Base-by-base conservation (phyloP, 1,140 invertebrate genomes). In the Protaetia brevitarsis region DNA sequence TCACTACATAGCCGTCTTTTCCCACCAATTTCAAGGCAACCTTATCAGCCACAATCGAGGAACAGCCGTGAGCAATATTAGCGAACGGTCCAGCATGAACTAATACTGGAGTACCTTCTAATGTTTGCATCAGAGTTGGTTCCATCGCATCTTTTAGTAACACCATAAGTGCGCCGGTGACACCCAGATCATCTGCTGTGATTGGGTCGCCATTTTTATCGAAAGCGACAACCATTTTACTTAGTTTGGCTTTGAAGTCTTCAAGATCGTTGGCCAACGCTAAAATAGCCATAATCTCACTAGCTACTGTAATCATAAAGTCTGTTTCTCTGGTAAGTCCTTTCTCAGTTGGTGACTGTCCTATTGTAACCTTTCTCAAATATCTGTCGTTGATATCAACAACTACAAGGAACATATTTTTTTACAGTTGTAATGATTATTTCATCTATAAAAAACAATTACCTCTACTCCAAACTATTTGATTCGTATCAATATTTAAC, bases 51-150 rank as follows among this genome's bases (percentile, higher is more conserved):
- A 99, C 81, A 66, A 98, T 94, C 3, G 96, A 99, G 2, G 94
- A 97, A 77, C 95, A 97, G 34, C 97, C 97, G 83, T 99, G 96
- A 1, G 97, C 97, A 76, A 99, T 99, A 79, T 99, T 99, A 19
- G 97, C 97, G 84, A 99, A 99, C 1, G 97, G 97, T 27, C 96
- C 96, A 6, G 95, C 89, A 81, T 99, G 97, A 0, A 99, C 95
- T 70, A 99, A 86, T 4, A 98, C 94, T 0, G 95, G 94, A 0
- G 93, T 93, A 58, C 96, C 97, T 82, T 99, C 97, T 5, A 99
- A 79, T 1, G 94, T 94, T 83, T 99, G 97, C 95, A 99, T 97
- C 26, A 99, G 82, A 41, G 93, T 99, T 8, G 97, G 97, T 75
- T 95, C 87, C 64, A 99, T 89, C 0, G 96, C 91, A 77, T 99